These are phyloP conservation scores for Bombycilla garrulus DNA, from an alignment of 2,113 vertebrate species.

Conservation along the genomic window DNA sequence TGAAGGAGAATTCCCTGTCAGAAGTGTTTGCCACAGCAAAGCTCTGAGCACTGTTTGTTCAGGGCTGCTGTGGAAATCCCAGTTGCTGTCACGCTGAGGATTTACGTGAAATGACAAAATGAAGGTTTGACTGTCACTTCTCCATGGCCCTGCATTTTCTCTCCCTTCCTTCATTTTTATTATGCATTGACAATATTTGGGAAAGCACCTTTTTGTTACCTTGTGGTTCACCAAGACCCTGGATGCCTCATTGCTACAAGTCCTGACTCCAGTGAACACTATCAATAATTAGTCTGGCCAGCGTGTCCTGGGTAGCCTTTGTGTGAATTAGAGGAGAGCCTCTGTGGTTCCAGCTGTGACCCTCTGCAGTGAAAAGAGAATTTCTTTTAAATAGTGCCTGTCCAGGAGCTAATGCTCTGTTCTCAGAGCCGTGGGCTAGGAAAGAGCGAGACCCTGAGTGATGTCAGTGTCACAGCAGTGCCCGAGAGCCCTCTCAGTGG, in stretches of 20 bases:
- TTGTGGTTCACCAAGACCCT: not conserved
- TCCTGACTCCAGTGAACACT: not conserved
- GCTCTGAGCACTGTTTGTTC: not conserved
- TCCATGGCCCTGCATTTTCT: not conserved
- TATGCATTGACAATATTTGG: not conserved
- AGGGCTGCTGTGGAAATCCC: not conserved
- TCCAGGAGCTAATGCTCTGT: not conserved
- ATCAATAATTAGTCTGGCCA: not conserved
- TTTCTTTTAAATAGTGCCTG: not conserved
- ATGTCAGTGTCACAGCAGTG: not conserved
- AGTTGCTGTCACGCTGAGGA: not conserved
- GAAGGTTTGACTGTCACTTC: not conserved
- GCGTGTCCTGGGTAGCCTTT: not conserved
- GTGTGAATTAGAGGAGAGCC: not conserved
- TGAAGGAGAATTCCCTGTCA: not conserved
- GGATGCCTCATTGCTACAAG: not conserved
- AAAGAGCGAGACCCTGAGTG: not conserved
- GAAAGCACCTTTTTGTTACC: not conserved
- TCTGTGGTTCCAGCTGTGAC: not conserved
- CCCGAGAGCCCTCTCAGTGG: not conserved
- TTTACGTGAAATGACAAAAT: not conserved
- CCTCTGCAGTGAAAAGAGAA: not conserved
- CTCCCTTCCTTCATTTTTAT: not conserved
- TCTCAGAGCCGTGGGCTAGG: not conserved
- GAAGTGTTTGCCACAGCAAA: not conserved